Conservation (phyloP, 2,797 vertebrate genomes). For the Triplophysa bombifrons region DNA sequence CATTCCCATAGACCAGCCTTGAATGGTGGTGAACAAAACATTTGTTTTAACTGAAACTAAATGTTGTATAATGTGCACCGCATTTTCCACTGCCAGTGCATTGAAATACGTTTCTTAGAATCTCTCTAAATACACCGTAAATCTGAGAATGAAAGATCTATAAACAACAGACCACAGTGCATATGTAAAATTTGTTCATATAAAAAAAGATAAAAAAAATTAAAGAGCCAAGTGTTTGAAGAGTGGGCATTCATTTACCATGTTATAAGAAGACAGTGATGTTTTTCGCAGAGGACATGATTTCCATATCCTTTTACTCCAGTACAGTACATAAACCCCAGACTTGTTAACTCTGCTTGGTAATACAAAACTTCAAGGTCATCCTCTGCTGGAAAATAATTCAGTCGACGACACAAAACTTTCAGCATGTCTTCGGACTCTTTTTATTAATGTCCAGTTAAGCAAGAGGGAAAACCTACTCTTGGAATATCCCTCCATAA, state of each 20-base stretch:
- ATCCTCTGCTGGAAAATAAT: conserved; percentile 62
- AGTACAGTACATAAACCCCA: conserved; percentile 50
- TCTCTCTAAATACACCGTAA: conserved; percentile 34
- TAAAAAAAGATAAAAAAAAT: conserved; percentile 39
- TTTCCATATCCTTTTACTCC: conserved; percentile 23
- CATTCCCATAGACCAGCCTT: conserved; percentile 32
- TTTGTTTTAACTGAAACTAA: conserved; percentile 15
- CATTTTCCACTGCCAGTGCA: conserved; percentile 25
- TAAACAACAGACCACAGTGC: conserved; percentile 42
- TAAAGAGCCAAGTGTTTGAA: not conserved
- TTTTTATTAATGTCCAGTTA: conserved; percentile 26
- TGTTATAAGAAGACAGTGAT: conserved; percentile 29
- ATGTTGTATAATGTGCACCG: conserved; percentile 24
- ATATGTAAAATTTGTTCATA: conserved; percentile 41
- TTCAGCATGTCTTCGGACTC: conserved; percentile 52
- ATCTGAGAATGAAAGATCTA: conserved; percentile 37
- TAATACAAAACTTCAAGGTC: conserved; percentile 58
- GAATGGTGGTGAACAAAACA: conserved; percentile 23
- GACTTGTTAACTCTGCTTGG: conserved; percentile 51
- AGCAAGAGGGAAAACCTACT: not conserved
- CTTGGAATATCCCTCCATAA: conserved; percentile 22
- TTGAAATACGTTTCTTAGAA: conserved; percentile 6
- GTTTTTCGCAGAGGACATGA: conserved; percentile 26
- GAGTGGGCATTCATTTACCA: conserved; percentile 19
- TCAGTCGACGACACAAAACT: conserved; percentile 36